Evolutionary conservation across 2,113 vertebrate genomes (phyloP).

Genomic region (Tyto alba): DNA sequence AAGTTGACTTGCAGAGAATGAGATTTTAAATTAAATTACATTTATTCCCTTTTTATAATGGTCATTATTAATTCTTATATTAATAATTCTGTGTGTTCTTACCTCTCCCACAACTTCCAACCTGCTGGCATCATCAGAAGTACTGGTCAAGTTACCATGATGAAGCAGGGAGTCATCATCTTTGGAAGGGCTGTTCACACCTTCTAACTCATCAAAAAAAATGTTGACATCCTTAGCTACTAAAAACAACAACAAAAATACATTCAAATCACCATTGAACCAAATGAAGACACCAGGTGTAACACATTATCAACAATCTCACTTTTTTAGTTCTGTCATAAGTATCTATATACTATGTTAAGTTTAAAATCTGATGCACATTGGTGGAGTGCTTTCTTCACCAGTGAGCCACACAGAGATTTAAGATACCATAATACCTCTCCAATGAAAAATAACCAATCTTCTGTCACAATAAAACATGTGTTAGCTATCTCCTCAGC

Average conservation of each 20-base stretch:
- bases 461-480: neutral
- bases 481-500: neutral
- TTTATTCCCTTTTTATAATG: neutral
- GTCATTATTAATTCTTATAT: neutral
- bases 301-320: neutral
- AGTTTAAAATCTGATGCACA: neutral
- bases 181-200: constrained; percentile 82
- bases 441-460: neutral
- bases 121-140: constrained; percentile 83
- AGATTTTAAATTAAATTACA: neutral
- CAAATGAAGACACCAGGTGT: neutral
- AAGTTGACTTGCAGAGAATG: neutral
- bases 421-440: neutral
- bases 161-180: constrained; percentile 87
- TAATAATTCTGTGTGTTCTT: constrained; percentile 14
- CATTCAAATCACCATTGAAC: neutral
- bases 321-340: neutral
- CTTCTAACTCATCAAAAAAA: constrained; percentile 83
- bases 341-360: neutral
- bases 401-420: neutral
- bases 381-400: neutral
- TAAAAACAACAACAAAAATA: constrained; percentile 48
- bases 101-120: constrained; percentile 82
- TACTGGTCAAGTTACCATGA: constrained; percentile 82
- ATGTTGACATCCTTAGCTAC: constrained; percentile 88